Percentiles rank a stretch among this genome's conserved stretches.
phyloP scores from a whole-genome alignment of 2,797 vertebrate genomes.

The Phrynocephalus forsythii region DNA sequence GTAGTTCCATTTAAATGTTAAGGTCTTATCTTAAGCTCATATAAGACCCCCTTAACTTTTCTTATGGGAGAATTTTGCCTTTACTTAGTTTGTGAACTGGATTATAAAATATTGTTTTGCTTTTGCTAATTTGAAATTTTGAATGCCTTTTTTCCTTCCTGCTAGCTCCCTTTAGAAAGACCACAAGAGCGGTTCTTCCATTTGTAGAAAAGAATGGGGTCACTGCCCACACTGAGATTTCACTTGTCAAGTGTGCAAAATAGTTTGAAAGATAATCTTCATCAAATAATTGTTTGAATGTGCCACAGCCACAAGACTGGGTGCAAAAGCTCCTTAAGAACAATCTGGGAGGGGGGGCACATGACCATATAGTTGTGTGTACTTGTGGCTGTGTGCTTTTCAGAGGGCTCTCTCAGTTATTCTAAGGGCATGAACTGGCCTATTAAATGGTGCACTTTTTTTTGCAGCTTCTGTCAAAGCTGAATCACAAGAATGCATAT shows the following conservation, averaged over 20 bases:
- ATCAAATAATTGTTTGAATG: background rate
- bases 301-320: background rate
- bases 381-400: background rate
- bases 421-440: background rate
- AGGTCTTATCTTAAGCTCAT: background rate
- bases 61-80: background rate
- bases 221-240: background rate
- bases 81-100: background rate
- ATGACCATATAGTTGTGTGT: background rate
- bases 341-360: too few relatives aligned
- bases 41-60: background rate
- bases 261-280: background rate
- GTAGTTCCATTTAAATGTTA: background rate
- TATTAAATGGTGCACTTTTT: background rate
- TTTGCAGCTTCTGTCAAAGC: background rate
- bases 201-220: background rate
- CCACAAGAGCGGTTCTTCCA: background rate
- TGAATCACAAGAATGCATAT: conserved; percentile 16
- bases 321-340: background rate
- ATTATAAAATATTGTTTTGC: background rate
- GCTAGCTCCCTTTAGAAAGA: background rate
- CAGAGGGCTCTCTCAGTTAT: background rate
- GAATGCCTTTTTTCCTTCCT: background rate
- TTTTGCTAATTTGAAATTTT: background rate
- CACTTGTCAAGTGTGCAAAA: background rate